Evolutionary conservation across 2,888 invertebrate genomes (phyloP).

Genomic region (Oscheius sp.): DNA sequence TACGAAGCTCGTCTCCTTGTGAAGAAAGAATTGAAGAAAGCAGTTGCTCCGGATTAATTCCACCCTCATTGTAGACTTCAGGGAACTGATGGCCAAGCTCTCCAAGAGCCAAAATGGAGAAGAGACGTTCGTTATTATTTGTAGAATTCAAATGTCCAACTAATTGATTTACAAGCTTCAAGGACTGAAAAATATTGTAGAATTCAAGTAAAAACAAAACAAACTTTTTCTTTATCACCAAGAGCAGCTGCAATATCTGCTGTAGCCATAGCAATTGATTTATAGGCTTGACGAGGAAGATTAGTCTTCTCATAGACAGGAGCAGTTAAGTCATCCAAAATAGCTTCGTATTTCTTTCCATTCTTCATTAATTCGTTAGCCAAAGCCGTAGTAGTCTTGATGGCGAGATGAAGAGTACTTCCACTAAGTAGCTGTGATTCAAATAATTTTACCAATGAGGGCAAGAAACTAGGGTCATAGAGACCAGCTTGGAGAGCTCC

Average conservation of each 20-base stretch:
- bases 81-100: slow-evolving; percentile 84
- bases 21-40: slow-evolving; percentile 87
- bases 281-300: slow-evolving; percentile 81
- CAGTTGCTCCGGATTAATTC: slow-evolving; percentile 72
- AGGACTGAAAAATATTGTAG: slow-evolving; percentile 36
- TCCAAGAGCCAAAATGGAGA: slow-evolving; percentile 92
- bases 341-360: slow-evolving; percentile 77
- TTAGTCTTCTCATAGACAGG: slow-evolving; percentile 78
- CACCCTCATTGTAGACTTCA: slow-evolving; percentile 32
- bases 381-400: slow-evolving; percentile 89
- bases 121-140: slow-evolving; percentile 76
- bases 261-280: slow-evolving; percentile 94
- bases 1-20: slow-evolving; percentile 94
- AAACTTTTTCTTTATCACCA: slow-evolving; percentile 73
- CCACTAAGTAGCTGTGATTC: slow-evolving; percentile 76
- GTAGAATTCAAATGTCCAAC: slow-evolving; percentile 44
- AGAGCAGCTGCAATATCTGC: slow-evolving; percentile 82
- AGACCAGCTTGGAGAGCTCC: slow-evolving; percentile 45
- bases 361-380: slow-evolving; percentile 84
- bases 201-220: background rate
- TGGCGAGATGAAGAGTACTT: slow-evolving; percentile 90
- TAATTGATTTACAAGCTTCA: slow-evolving; percentile 49
- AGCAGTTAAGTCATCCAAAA: slow-evolving; percentile 83
- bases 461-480: slow-evolving; percentile 80
- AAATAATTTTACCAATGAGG: slow-evolving; percentile 48